Percentiles rank a stretch among this genome's conserved stretches.
Evolutionary conservation across 1,140 invertebrate species (phyloP).

Genomic region (Lineus longissimus): DNA sequence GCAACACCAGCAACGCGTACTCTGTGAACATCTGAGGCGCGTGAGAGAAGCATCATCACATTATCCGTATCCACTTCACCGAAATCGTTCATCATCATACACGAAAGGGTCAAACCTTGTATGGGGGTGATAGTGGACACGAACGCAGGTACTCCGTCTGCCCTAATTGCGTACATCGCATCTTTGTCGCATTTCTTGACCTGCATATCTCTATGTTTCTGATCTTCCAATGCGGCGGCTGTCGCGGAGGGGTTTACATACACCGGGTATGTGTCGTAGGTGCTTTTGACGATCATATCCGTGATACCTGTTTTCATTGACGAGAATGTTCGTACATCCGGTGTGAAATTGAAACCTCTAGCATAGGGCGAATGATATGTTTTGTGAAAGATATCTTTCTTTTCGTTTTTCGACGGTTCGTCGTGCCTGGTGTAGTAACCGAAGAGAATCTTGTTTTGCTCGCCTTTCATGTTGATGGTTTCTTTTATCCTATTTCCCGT

Average conservation of each 20-base stretch:
- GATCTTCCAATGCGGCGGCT: not conserved
- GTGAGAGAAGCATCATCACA: slow-evolving; percentile 1
- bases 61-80: slow-evolving; percentile 5
- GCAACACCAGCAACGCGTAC: slow-evolving; percentile 3
- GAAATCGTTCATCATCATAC: slow-evolving; percentile 8
- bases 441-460: slow-evolving; percentile 9
- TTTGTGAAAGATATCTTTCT: slow-evolving; percentile 8
- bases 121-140: slow-evolving; percentile 3
- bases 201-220: not conserved
- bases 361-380: not conserved
- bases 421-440: slow-evolving; percentile 4
- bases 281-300: slow-evolving; percentile 2
- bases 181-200: slow-evolving; percentile 2
- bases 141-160: slow-evolving; percentile 1
- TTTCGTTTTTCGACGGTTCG: slow-evolving; percentile 1
- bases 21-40: slow-evolving; percentile 5
- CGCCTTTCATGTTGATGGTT: slow-evolving; percentile 1
- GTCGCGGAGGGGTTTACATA: not conserved
- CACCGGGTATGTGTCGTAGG: slow-evolving; percentile 1
- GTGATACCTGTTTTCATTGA: not conserved
- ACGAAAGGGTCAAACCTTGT: slow-evolving; percentile 1
- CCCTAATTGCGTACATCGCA: slow-evolving; percentile 4
- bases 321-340: not conserved
- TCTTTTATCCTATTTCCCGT: slow-evolving; percentile 4
- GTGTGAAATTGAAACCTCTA: not conserved